These are phyloP conservation scores for Cephalopholis sonnerati DNA, from an alignment of 2,113 vertebrate species.

Conservation along the genomic window DNA sequence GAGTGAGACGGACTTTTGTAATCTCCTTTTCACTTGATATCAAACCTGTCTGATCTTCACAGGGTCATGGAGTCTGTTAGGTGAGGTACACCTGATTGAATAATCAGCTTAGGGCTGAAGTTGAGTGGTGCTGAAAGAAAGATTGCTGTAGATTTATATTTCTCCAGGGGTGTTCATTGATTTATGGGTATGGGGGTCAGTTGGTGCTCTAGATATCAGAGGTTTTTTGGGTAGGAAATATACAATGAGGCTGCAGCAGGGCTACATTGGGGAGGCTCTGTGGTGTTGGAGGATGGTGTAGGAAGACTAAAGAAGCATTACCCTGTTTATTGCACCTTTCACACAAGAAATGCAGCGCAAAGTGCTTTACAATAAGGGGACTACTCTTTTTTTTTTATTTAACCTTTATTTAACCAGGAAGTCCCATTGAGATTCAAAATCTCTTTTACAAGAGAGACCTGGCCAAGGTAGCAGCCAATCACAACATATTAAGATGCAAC, in stretches of 20 bases:
- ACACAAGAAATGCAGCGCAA: too few species aligned
- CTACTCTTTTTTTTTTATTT: too few species aligned
- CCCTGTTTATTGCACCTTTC: too few species aligned
- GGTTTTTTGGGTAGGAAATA: neutral
- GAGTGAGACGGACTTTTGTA: neutral
- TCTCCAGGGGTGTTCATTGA: neutral
- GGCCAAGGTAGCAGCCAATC: too few species aligned
- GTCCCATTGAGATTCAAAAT: too few species aligned
- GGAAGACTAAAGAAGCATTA: neutral
- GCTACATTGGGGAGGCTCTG: neutral
- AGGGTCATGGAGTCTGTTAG: constrained; percentile 1
- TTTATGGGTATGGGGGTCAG: neutral
- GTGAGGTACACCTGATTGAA: neutral
- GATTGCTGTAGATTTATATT: neutral
- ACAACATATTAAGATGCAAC: too few species aligned
- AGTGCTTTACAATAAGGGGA: too few species aligned
- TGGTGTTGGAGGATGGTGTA: too few species aligned
- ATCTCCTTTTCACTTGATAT: neutral
- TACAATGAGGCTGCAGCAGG: neutral
- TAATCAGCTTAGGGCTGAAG: neutral
- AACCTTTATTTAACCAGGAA: too few species aligned
- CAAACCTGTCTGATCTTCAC: constrained; percentile 16
- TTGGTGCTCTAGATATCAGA: neutral
- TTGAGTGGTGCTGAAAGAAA: neutral
- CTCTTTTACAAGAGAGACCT: too few species aligned